Percentiles rank a stretch among this genome's conserved stretches.
Evolutionary conservation across 2,888 invertebrate species (phyloP).

Genomic region (Plebejus anna): DNA sequence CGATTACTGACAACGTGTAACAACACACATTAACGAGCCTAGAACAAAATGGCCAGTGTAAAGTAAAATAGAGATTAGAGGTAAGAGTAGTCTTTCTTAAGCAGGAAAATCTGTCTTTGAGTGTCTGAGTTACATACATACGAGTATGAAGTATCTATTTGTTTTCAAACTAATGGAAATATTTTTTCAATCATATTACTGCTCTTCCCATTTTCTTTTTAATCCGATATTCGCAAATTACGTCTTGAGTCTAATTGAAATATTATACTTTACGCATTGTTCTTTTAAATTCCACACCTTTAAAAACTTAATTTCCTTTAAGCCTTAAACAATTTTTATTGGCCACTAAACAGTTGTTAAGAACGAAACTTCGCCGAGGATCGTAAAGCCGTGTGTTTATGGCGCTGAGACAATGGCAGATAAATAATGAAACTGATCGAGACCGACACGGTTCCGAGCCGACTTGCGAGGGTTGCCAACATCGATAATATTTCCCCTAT

Average conservation of each 20-base stretch:
- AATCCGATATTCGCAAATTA: background rate
- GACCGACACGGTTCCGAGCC: conserved; percentile 40
- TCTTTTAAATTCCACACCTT: conserved; percentile 31
- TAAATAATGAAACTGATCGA: conserved; percentile 72
- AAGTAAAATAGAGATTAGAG: background rate
- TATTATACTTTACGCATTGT: conserved; percentile 25
- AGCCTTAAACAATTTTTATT: conserved; percentile 54
- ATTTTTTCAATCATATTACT: background rate
- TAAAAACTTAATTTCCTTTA: conserved; percentile 58
- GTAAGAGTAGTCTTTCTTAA: no score
- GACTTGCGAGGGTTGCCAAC: background rate
- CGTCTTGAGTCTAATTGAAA: background rate
- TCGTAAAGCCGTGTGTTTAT: conserved; percentile 65
- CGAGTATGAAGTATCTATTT: no score
- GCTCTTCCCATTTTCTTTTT: background rate
- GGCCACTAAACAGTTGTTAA: conserved; percentile 58
- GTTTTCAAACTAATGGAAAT: background rate
- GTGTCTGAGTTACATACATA: no score
- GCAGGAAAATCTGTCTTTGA: no score
- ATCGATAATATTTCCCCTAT: background rate
- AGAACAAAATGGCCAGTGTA: background rate
- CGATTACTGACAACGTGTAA: background rate
- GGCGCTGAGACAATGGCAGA: conserved; percentile 62
- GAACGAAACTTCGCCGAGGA: conserved; percentile 47
- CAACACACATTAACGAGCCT: background rate